Evolutionary conservation across 2,113 vertebrate genomes (phyloP), one percentile per base, ranked within the genome.

Genomic region (Anarhynchus alexandrinus): DNA sequence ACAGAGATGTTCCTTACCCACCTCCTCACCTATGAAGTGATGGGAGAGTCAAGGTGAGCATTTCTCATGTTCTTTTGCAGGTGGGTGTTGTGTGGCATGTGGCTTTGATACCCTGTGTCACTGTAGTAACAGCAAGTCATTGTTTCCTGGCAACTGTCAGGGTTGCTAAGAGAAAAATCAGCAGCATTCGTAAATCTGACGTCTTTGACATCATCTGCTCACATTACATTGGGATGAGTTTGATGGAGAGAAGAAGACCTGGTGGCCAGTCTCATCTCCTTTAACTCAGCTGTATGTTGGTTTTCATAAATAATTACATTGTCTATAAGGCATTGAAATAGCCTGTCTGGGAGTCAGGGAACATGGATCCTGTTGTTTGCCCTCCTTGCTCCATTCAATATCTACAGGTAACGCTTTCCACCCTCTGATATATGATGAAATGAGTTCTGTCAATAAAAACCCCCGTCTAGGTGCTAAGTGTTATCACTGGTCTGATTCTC

Each of bases 131-230:
- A 82, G 84, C 65, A 80, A 95, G 57, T 57, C 12, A 0, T 15
- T 1, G 70, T 97, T 72, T 61, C 96, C 94, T 72, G 76, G 95
- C 91, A 96, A 94, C 94, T 84, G 84, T 74, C 70, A 51, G 71
- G 55, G 94, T 90, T 96, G 95, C 94, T 95, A 88, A 96, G 96
- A 69, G 92, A 92, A 80, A 82, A 92, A 65, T 16, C 5, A 0
- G 54, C 77, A 85, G 36, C 49, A 45, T 83, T 77, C 4, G 18
- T 81, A 55, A 86, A 77, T 84, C 43, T 91, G 91, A 77, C 4
- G 21, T 84, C 82, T 86, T 16, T 94, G 88, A 90, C 71, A 91
- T 88, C 64, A 84, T 81, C 82, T 5, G 6, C 71, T 88, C 47
- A 29, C 43, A 7, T 51, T 77, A 5, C 42, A 32, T 29, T 77